Base-by-base conservation (phyloP, 1,140 invertebrate species). In the Drosophila watanabei region DNA sequence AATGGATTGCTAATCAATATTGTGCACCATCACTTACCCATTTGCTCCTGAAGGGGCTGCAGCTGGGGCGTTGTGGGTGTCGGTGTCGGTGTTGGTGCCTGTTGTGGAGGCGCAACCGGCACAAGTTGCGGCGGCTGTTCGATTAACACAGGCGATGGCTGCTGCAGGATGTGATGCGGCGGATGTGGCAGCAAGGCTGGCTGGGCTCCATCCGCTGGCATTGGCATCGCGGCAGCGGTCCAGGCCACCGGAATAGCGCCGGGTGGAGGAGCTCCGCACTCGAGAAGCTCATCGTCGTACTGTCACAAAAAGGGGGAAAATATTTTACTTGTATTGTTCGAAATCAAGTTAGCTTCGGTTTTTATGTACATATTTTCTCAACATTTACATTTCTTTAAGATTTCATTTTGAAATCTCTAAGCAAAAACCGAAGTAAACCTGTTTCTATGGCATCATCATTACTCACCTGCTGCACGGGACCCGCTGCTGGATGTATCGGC, bases 211-310 rank as follows among this genome's bases (percentile, higher is more conserved):
- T 68, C 52, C 32, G 51, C 43, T 3, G 68, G 45, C 14, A 75
- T 7, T 14, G 71, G 69, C 56, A 75, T 52, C 5, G 68, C 54
- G 30, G 69, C 54, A 35, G 69, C 46, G 16, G 85, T 43, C 86
- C 86, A 90, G 13, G 75, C 46, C n/a, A 86, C 79, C 2, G 85
- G 85, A 60, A 89, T 89, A 37, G 64, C 51, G 20, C 69, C 73
- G 20, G 79, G 80, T 6, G 86, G 75, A 14, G 81, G 79, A 20
- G 69, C 76, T 14, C 65, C 87, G 54, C 90, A 92, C 33, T 92
- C 91, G 1, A 62, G 56, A 2, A 92, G 48, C 8, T 92, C 91
- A 30, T 92, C 91, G 9, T 91, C 87, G 20, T 89, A 83, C 91
- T 92, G 30, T 4, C 32, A 37, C 0, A 2, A 48, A 18, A 52